phyloP scores from a whole-genome alignment of 1,140 invertebrate species.

The Theocolax elegans region DNA sequence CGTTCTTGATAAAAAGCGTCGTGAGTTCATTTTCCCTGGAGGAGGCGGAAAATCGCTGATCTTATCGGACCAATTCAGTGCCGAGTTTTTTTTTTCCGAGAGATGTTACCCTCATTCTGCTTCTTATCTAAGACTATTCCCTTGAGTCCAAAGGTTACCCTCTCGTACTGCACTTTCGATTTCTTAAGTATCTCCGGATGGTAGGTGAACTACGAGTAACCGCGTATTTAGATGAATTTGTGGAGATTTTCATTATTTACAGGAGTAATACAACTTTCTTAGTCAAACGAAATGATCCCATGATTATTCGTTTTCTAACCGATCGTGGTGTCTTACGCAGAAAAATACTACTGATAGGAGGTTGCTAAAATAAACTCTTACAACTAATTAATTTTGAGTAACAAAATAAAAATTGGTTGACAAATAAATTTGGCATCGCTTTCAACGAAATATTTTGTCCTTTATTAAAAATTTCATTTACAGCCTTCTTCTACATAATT shows the following conservation, averaged over 20 bases:
- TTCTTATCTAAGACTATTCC: background rate
- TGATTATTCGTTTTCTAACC: background rate
- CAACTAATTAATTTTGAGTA: background rate
- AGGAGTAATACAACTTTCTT: background rate
- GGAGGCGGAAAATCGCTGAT: slow-evolving; percentile 19
- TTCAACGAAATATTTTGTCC: slow-evolving; percentile 33
- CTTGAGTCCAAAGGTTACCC: background rate
- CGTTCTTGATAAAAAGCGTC: slow-evolving; percentile 7
- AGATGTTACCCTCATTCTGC: background rate
- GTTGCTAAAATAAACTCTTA: background rate
- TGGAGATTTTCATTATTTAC: background rate
- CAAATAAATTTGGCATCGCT: slow-evolving; percentile 26
- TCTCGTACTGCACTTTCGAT: background rate
- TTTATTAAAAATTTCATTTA: slow-evolving; percentile 41
- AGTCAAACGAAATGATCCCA: background rate
- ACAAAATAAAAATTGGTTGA: slow-evolving; percentile 2
- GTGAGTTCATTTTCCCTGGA: background rate
- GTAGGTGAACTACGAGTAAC: background rate
- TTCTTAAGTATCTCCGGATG: background rate
- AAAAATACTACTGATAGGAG: slow-evolving; percentile 35
- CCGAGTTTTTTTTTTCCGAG: background rate
- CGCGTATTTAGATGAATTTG: background rate
- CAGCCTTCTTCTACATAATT: slow-evolving; percentile 28
- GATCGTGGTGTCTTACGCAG: background rate
- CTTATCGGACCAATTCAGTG: slow-evolving; percentile 23